Evolutionary conservation across 2,797 vertebrate species (phyloP), one percentile per base, ranked within the genome.

Genomic region (Percopsis omiscomaycus): DNA sequence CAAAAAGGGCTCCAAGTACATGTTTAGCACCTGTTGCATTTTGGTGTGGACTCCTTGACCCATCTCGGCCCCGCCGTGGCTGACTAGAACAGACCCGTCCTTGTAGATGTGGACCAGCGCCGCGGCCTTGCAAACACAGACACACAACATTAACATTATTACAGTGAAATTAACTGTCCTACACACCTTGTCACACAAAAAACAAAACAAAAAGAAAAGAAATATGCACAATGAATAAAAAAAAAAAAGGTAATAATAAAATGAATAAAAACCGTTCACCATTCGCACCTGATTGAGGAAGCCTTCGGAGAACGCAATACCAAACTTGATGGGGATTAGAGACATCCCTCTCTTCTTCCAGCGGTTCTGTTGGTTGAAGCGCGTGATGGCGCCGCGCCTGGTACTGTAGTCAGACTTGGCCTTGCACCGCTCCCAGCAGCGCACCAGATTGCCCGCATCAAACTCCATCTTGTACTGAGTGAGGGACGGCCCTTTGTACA

Each of bases 331-430:
- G 69, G 95, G 96, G 49, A 96, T 64, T 32, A 95, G 64, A 32
- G 95, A 77, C 16, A 96, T 77, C n/a, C 95, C 95, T 47, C 87
- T 94, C 84, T 98, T 98, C 84, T 86, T 96, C 93, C 94, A 97
- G 60, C 86, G 92, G 80, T 91, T 95, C 78, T 90, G 81, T 82
- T 85, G 87, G 78, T 98, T 98, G 50, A 95, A 96, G 67, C 82
- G 82, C 3, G 70, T 58, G 0, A 86, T 56, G n/a, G 82, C 78
- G 30, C 0, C 12, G 69, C 84, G 90, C 37, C 94, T 89, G 15
- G 42, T 65, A 3, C 64, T 52, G 75, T 90, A 92, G 5, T 86
- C 85, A 0, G 92, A 88, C 59, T 81, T 93, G 51, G 77, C 70
- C 77, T 95, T 89, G 61, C 95, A 96, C 53, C 95, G 83, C 0